These are phyloP conservation scores for Drosophila persimilis DNA, from an alignment of 1,140 invertebrate species.

Conservation along the genomic window DNA sequence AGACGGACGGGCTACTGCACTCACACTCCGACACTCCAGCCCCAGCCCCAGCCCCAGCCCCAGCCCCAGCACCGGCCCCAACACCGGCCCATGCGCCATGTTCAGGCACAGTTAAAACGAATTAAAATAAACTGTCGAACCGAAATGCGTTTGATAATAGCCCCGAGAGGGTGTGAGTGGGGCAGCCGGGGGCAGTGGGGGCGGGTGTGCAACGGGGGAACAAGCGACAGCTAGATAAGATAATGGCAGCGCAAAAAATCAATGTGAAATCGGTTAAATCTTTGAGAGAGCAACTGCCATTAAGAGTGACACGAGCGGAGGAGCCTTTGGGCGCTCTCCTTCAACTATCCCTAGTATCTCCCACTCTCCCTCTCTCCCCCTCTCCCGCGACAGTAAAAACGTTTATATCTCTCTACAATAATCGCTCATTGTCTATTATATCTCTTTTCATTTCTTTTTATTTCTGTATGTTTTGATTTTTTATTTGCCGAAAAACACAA, in stretches of 20 bases:
- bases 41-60: background rate
- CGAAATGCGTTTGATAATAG: constrained; percentile 49
- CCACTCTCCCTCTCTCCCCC: no score
- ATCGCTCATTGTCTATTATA: background rate
- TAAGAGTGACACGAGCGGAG: background rate
- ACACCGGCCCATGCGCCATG: background rate
- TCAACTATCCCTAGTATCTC: no score
- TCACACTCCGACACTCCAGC: constrained; percentile 16
- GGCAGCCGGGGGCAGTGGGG: background rate
- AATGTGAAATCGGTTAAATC: constrained; percentile 27
- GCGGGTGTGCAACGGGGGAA: background rate
- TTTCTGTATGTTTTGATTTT: constrained; percentile 5
- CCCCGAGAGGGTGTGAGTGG: constrained; percentile 2
- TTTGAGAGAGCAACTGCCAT: constrained; percentile 5
- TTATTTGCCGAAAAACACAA: constrained; percentile 20
- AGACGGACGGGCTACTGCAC: constrained; percentile 6
- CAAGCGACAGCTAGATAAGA: constrained; percentile 53
- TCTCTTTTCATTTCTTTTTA: background rate
- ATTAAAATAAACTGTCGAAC: constrained; percentile 53
- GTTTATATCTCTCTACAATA: constrained; percentile 4
- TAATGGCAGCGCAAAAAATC: constrained; percentile 45
- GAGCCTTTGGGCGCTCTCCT: no score
- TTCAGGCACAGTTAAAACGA: constrained; percentile 24
- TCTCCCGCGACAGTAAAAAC: background rate
- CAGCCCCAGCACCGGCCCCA: background rate